Percentiles rank a stretch among this genome's conserved stretches.
Evolutionary conservation across 2,888 invertebrate species (phyloP).

Genomic region (Trichogramma dendrolimi): DNA sequence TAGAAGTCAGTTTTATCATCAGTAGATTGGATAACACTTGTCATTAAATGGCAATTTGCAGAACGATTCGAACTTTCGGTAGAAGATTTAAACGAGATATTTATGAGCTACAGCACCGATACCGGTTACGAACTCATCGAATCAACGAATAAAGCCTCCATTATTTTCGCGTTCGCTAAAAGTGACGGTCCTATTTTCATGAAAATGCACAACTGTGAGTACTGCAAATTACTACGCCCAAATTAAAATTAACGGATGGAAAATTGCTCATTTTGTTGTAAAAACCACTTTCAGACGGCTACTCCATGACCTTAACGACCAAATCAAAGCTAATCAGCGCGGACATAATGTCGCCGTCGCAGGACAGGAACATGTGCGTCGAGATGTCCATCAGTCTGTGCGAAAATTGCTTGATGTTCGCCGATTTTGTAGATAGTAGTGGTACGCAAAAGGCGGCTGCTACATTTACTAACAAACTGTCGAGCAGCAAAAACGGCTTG

Average conservation of each 20-base stretch:
- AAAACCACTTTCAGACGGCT: slow-evolving; percentile 29
- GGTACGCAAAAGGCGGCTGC: not conserved
- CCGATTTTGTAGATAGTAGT: slow-evolving; percentile 19
- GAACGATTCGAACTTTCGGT: slow-evolving; percentile 21
- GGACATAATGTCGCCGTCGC: not conserved
- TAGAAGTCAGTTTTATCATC: slow-evolving; percentile 30
- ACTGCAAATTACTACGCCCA: slow-evolving; percentile 6
- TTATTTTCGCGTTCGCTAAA: slow-evolving; percentile 24
- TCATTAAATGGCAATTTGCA: slow-evolving; percentile 30
- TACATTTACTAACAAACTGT: slow-evolving; percentile 4
- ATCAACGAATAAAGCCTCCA: not conserved
- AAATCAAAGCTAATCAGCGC: slow-evolving; percentile 27
- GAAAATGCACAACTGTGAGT: slow-evolving; percentile 37
- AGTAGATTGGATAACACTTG: slow-evolving; percentile 36
- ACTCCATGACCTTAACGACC: slow-evolving; percentile 18
- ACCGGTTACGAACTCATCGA: not conserved
- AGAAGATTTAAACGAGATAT: slow-evolving; percentile 25
- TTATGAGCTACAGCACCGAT: slow-evolving; percentile 5
- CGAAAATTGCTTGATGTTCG: slow-evolving; percentile 27
- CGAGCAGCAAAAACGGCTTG: not conserved
- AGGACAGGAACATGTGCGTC: slow-evolving; percentile 27
- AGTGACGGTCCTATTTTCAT: slow-evolving; percentile 21
- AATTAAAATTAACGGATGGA: not conserved
- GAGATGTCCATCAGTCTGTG: slow-evolving; percentile 36
- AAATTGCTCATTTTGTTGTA: not conserved